Base-by-base conservation (phyloP, 1,140 invertebrate genomes). In the Linepithema humile region DNA sequence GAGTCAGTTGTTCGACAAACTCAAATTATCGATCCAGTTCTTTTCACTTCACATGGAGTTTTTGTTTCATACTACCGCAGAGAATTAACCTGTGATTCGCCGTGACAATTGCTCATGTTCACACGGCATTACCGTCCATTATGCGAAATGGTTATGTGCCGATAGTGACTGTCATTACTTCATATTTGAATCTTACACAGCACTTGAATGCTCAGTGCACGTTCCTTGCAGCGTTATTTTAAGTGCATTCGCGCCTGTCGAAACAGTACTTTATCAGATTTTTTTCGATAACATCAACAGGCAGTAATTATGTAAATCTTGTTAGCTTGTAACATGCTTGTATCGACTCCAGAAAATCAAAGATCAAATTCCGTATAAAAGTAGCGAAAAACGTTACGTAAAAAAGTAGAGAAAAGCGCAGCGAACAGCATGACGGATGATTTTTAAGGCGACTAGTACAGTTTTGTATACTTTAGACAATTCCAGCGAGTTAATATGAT, bases 1-100 rank as follows among this genome's bases (percentile, higher is more conserved):
- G 29, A 69, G 57, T 80, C 35, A 32, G 64, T 80, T 40, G 48
- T 20, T 5, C 10, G 48, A 69, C 74, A 48, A 32, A 43, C 26
- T 32, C 40, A 23, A 45, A 55, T 80, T 80, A 29, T 70, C 48
- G 75, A 69, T 80, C 64, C 23, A 69, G 23, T 80, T 80, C 12
- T 43, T 43, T 15, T 69, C 45, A 40, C 45, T 70, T 70, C 53
- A n/a, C 38, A 77, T 23, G 32, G 57, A 65, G 10, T 29, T 69
- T 43, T 69, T 65, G 23, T 48, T n/a, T n/a, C n/a, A n/a, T n/a
- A n/a, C n/a, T n/a, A n/a, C n/a, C 23, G 23, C 3, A 4, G 3
- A 40, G 17, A 32, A 57, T 20, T 15, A 12, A n/a, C 35, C 40
- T 32, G 32, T 20, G 10, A 67, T 53, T 38, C 35, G 35, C 0